Base-by-base conservation (phyloP, 1,140 invertebrate species). In the Drosophila teissieri region DNA sequence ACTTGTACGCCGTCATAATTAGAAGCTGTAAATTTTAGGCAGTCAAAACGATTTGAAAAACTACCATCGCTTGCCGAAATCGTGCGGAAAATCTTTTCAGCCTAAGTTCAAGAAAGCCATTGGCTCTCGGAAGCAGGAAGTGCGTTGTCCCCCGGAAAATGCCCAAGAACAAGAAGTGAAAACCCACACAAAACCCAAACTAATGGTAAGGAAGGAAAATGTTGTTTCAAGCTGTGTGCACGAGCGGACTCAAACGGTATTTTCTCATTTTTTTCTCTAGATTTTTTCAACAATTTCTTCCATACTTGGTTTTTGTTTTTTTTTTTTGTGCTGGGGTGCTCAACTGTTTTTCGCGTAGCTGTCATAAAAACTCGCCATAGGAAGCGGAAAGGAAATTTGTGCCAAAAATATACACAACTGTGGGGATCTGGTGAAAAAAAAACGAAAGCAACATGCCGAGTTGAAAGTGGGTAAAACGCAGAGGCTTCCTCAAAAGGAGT, bases 181-280 rank as follows among this genome's bases (percentile, higher is more conserved):
- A 69, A 51, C 51, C 55, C 67, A 56, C 49, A 69, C 51, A 70
- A 69, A 54, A 82, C 64, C 74, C 80, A 70, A 86, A 88, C 83
- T 86, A 86, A 86, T 86, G 83, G 83, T 53, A 62, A 60, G 78
- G 79, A 86, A 86, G 65, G 72, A 57, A 88, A 86, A 83, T 83
- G 83, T 88, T 86, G 83, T 86, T 88, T 86, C 83, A 86, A 88
- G 83, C 83, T 86, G 83, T 86, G 83, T 86, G 83, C 83, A 86
- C 83, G 83, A 86, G 83, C 84, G 75, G 73, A 65, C 73, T 84
- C 72, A 69, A 85, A 80, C 82, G 81, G 80, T 85, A 88, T 86
- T 88, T 86, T 69, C 64, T 49, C 55, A 45, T 74, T 54, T 78
- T 64, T 83, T 73, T 10, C 14, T 31, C 37, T 63, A 46, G 54